Conservation (phyloP, 1,140 invertebrate species). For the Trichomalopsis sarcophagae region DNA sequence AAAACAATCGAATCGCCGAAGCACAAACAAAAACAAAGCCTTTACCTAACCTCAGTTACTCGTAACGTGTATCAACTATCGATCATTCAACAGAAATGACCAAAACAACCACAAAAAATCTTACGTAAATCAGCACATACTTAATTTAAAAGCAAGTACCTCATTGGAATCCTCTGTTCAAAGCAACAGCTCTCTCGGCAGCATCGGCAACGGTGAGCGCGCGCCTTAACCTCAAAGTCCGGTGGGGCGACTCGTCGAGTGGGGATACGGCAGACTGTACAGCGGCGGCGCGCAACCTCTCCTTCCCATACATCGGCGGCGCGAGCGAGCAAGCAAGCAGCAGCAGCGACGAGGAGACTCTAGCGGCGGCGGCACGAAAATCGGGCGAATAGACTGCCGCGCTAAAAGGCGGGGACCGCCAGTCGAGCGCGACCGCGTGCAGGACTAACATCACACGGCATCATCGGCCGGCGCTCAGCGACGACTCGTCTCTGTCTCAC, state of each 20-base stretch:
- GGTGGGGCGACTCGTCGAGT: background rate
- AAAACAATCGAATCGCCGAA: no score
- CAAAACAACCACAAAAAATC: no score
- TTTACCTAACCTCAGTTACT: no score
- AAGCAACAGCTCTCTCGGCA: no score
- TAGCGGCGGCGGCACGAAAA: conserved; percentile 53
- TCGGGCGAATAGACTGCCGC: conserved; percentile 51
- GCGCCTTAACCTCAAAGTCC: background rate
- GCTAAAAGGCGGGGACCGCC: conserved; percentile 61
- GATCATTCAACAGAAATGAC: no score
- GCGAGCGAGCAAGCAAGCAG: background rate
- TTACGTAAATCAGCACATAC: no score
- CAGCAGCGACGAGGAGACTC: conserved; percentile 27
- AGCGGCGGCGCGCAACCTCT: background rate
- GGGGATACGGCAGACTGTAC: background rate
- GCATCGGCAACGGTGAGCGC: no score
- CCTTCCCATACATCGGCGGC: background rate
- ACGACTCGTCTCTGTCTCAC: background rate
- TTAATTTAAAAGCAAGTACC: no score
- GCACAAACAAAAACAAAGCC: no score
- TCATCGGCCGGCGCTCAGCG: background rate
- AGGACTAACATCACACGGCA: conserved; percentile 47
- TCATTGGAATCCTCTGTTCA: no score
- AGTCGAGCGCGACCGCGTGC: conserved; percentile 66
- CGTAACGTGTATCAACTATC: no score